Evolutionary conservation across 30 jellyfish, hydroid and myxozoan genomes (phyloP), one percentile per base, ranked within the genome.

Genomic region (Euphysa ruthae): DNA sequence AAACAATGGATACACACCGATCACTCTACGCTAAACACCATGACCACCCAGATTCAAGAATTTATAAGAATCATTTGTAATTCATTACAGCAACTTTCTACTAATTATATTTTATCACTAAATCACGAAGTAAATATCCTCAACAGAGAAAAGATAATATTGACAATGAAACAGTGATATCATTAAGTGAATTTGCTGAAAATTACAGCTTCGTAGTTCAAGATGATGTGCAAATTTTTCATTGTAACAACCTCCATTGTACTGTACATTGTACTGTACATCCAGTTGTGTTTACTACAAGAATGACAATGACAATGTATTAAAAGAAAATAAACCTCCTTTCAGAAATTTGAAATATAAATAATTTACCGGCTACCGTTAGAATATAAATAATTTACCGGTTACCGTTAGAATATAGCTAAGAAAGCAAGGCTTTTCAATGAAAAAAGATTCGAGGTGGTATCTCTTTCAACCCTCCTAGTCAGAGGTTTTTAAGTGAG

Each of bases 1-100:
- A 38, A 38, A 38, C 52, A 38, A n/a, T 38, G 52, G 52, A n/a
- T 38, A 38, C 52, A 38, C 52, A 38, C 52, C n/a, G 52, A 38
- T 38, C n/a, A n/a, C 52, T 38, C 52, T 38, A n/a, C n/a, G 52
- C 52, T 38, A 12, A 38, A 38, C 52, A 38, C 12, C 12, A 38
- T 38, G 52, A 38, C 52, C n/a, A n/a, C n/a, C n/a, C 52, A 38
- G n/a, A 38, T 38, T 38, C 14, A 38, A 38, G 52, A 38, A 8
- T 38, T 38, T 38, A 38, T 38, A 8, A n/a, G n/a, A 8, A 38
- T 38, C 12, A n/a, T 38, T 38, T 38, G 52, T 38, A 38, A 38
- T 8, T 38, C 52, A n/a, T 38, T 8, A n/a, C 52, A 38, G n/a
- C 14, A 38, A 8, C n/a, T 38, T 12, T 8, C 52, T 38, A 38